phyloP scores from a whole-genome alignment of 1,140 invertebrate genomes.

The Sinonovacula constricta region DNA sequence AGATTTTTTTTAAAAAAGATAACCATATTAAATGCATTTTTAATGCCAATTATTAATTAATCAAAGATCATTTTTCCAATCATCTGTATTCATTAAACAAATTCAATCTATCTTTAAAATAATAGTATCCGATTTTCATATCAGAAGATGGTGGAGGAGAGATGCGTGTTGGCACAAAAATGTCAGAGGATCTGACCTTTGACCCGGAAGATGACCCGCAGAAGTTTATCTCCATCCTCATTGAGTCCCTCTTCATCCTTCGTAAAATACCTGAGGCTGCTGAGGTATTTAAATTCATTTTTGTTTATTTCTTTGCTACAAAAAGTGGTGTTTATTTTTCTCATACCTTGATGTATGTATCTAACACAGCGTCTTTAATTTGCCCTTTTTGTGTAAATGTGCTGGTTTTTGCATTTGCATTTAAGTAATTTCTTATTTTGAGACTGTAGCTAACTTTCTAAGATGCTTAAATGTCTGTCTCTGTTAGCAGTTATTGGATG shows the following conservation, averaged over 20 bases:
- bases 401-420: background rate
- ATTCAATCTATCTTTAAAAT: too few relatives aligned
- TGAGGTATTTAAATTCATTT: slow-evolving; percentile 81
- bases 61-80: too few relatives aligned
- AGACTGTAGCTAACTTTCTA: background rate
- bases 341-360: background rate
- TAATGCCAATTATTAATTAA: slow-evolving; percentile 6
- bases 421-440: background rate
- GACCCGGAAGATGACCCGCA: slow-evolving; percentile 85
- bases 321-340: background rate
- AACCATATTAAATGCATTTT: too few relatives aligned
- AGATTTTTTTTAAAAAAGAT: too few relatives aligned
- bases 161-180: background rate
- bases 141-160: too few relatives aligned
- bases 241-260: slow-evolving; percentile 91
- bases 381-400: background rate
- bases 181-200: slow-evolving; percentile 82
- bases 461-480: background rate
- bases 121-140: too few relatives aligned
- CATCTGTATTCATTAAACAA: too few relatives aligned
- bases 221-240: slow-evolving; percentile 88
- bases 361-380: background rate
- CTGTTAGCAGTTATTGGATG: too few relatives aligned
- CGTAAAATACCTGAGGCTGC: slow-evolving; percentile 91
- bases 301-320: background rate